phyloP scores from a whole-genome alignment of 2,113 vertebrate genomes.

The Tragelaphus buxtoni region DNA sequence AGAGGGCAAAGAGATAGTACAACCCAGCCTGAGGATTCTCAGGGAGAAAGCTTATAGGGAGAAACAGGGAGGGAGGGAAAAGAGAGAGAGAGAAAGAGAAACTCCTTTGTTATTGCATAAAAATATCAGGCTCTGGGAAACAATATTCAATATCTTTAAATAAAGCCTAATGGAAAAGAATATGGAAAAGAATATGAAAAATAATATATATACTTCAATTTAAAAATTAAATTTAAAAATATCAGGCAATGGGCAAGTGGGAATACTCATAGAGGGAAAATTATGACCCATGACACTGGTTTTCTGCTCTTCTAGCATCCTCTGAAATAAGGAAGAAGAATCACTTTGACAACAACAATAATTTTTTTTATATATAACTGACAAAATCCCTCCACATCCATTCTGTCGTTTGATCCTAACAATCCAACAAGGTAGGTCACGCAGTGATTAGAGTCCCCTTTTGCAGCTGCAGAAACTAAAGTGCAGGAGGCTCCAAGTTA shows the following conservation, averaged over 20 bases:
- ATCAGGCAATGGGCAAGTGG: background rate
- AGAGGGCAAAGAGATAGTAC: background rate
- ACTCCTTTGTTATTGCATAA: background rate
- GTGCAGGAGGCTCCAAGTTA: background rate
- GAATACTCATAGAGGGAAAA: background rate
- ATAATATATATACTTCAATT: background rate
- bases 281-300: background rate
- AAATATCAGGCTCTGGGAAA: background rate
- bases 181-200: background rate
- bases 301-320: background rate
- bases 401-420: constrained; percentile 1
- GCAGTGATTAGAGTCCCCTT: background rate
- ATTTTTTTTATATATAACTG: background rate
- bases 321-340: background rate
- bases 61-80: background rate
- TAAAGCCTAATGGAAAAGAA: background rate
- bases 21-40: background rate
- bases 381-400: background rate
- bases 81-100: background rate
- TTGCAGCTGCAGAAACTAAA: constrained; percentile 12
- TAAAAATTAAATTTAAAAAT: background rate
- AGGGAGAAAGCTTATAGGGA: background rate
- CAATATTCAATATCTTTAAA: background rate
- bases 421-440: background rate
- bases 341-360: background rate